Base-by-base conservation (phyloP, 2,888 invertebrate species). In the Ashinkailepas kermadecensis region DNA sequence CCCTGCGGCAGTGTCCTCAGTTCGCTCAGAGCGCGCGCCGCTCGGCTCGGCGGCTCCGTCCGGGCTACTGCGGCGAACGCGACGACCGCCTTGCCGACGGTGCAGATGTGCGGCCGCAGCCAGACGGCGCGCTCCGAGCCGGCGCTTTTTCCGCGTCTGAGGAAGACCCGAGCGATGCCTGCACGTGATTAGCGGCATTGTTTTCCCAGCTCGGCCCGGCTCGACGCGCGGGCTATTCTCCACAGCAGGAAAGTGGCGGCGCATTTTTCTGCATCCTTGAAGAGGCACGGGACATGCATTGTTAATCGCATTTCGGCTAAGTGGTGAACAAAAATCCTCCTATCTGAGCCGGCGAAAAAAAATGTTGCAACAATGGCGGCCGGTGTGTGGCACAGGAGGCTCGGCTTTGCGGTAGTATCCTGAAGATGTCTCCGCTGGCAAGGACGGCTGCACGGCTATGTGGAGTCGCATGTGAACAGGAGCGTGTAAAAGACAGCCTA, bases 251-350 rank as follows among this genome's bases (percentile, higher is more conserved):
- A 74, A 74, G 54, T 70, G 54, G 13, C 23, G 13, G 39, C 56
- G 21, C 10, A 74, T 74, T 74, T 74, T 74, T 74, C 74, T 13
- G 74, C 54, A 54, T 54, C 56, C 74, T 56, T 39, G 56, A 70
- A 15, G 74, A 56, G 74, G 21, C 56, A 18, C 54, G 23, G 74
- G 23, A 56, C 13, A 21, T 56, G 74, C 74, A 56, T 74, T 74
- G 74, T 74, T 56, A 74, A 21, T n/a, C 74, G 74, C 21, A 23
- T 54, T 74, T 74, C 74, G 74, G 74, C 74, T 18, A 56, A 56
- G 54, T 56, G 54, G 21, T 12, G 11, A 56, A 23, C 15, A 74
- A 74, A 74, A 74, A 56, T 21, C 21, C 56, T 1, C 12, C 56
- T 74, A 74, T 74, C 74, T 74, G 54, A 56, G 56, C 18, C 74